Evolutionary conservation across 2,113 vertebrate genomes (phyloP), one percentile per base, ranked within the genome.

Genomic region (Actenoides lindsayi): DNA sequence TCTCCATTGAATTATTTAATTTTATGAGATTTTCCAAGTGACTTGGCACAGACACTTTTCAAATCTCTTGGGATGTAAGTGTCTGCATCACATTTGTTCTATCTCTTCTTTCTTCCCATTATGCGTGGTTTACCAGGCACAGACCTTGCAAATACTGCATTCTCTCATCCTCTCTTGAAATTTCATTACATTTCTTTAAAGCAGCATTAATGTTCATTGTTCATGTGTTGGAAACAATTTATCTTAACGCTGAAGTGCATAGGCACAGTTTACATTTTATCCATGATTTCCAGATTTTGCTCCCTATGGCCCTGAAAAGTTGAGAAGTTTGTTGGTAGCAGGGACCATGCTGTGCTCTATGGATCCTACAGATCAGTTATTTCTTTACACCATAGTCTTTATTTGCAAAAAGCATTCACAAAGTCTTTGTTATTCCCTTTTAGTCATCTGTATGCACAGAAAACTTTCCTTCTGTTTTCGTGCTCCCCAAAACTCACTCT

Each of bases 51-150:
- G 39, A 56, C 42, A 59, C 64, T 90, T 94, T 63, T 90, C 50
- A 96, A 51, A 75, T 71, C 63, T 71, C 88, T 83, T 68, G 64
- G 56, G 71, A 60, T 62, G 3, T 46, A 91, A 93, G 27, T 83
- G 51, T 77, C 92, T 93, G 51, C 60, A 74, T 86, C 23, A 9
- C 35, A 83, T 94, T 96, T 83, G 35, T 90, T 77, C 82, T 77
- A 10, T 69, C 33, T 93, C 48, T 65, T 73, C 48, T 85, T 70
- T 54, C 51, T 74, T 77, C 63, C 71, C 42, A 17, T 93, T 77
- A 69, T 8, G n/a, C 57, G 50, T 6, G 6, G 70, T n/a, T 50
- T 95, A 41, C 35, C 68, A 83, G 78, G 46, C 75, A 83, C 23
- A 78, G 82, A 86, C 79, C 82, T 85, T 80, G 71, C 17, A 81